Evolutionary conservation across 2,888 invertebrate species (phyloP).

Genomic region (Lasiommata megera): DNA sequence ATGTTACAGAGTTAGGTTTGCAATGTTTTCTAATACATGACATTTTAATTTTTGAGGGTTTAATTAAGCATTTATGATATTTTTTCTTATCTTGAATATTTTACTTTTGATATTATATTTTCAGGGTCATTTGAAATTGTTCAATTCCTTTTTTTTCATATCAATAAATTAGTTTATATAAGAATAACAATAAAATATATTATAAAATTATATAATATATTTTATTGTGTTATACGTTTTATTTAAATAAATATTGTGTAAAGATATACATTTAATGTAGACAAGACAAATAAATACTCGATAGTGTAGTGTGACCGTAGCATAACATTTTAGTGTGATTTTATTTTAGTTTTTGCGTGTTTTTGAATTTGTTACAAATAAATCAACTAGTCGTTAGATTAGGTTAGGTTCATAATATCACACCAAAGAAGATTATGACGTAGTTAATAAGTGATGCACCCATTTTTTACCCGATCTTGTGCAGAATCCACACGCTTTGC

Average conservation of each 20-base stretch:
- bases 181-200: too few relatives aligned
- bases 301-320: background rate
- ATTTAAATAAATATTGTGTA: background rate
- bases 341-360: background rate
- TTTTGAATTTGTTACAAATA: background rate
- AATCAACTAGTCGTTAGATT: slow-evolving; percentile 23
- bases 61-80: background rate
- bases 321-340: background rate
- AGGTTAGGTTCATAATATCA: slow-evolving; percentile 11
- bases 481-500: too few relatives aligned
- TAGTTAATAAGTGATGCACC: background rate
- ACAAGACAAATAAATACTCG: background rate
- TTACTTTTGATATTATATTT: too few relatives aligned
- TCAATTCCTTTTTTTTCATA: too few relatives aligned
- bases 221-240: too few relatives aligned
- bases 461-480: too few relatives aligned
- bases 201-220: too few relatives aligned
- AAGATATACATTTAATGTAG: background rate
- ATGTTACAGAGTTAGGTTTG: too few relatives aligned
- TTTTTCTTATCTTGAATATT: too few relatives aligned
- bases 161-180: too few relatives aligned
- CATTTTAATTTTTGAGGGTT: background rate
- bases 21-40: background rate
- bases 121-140: too few relatives aligned
- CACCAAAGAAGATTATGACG: slow-evolving; percentile 24